Conservation (phyloP, 1,140 invertebrate genomes). For the Lethocerus indicus region DNA sequence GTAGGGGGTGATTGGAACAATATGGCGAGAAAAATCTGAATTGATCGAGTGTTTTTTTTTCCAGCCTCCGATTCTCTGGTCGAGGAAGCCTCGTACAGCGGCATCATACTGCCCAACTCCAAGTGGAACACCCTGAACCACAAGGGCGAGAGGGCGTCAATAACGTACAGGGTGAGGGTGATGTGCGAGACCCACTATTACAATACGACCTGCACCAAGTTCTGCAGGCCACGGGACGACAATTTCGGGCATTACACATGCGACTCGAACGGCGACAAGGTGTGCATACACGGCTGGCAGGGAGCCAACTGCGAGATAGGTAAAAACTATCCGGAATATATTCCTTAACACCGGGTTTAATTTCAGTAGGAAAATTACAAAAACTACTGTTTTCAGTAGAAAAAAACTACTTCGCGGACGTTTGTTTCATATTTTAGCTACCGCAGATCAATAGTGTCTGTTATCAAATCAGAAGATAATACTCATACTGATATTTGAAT, state of each 20-base stretch:
- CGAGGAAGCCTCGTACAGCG: no score
- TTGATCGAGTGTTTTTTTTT: no score
- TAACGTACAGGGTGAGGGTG: slow-evolving; percentile 79
- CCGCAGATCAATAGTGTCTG: no score
- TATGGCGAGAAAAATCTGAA: no score
- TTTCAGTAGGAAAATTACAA: background rate
- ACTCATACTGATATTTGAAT: no score
- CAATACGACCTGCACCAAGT: slow-evolving; percentile 84
- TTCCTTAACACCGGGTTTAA: background rate
- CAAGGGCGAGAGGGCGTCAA: slow-evolving; percentile 47
- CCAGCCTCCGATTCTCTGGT: no score
- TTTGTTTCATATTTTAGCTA: no score
- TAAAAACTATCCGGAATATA: slow-evolving; percentile 30
- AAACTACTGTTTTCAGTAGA: background rate
- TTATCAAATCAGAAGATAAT: no score
- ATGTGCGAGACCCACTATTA: slow-evolving; percentile 84
- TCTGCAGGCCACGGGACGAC: slow-evolving; percentile 81
- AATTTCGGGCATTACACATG: slow-evolving; percentile 89
- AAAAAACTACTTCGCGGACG: no score
- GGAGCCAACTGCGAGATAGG: slow-evolving; percentile 82
- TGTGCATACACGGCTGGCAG: slow-evolving; percentile 83
- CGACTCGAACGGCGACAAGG: slow-evolving; percentile 71
- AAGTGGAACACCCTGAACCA: slow-evolving; percentile 83
- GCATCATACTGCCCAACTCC: slow-evolving; percentile 47
- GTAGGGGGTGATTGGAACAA: no score